These are phyloP conservation scores for Scaptomyza pallida DNA, from an alignment of 1,140 invertebrate species.

Conservation along the genomic window DNA sequence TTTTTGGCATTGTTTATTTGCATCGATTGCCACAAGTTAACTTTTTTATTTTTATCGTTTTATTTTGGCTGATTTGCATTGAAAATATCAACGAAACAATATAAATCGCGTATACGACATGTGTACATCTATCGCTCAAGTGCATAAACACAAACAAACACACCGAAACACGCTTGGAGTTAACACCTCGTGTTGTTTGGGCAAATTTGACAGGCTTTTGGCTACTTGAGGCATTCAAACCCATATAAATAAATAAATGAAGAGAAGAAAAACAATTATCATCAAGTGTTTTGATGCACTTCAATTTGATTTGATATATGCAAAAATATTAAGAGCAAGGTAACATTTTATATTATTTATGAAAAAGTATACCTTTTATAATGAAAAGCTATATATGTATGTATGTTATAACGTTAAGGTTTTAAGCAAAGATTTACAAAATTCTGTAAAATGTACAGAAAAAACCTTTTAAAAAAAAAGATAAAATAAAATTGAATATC, in stretches of 20 bases:
- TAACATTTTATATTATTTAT: not conserved
- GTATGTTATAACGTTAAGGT: no score
- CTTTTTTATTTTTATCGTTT: conserved; percentile 28
- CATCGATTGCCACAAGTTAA: conserved; percentile 36
- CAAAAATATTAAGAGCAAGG: not conserved
- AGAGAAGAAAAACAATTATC: no score
- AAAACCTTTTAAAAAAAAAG: no score
- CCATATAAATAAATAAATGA: no score
- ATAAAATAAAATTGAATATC: no score
- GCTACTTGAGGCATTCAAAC: not conserved
- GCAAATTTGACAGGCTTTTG: conserved; percentile 6
- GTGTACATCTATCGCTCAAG: conserved; percentile 1
- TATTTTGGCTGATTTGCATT: not conserved
- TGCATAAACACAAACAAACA: not conserved
- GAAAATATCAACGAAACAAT: not conserved
- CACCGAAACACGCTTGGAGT: no score
- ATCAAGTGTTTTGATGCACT: not conserved
- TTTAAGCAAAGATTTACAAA: no score
- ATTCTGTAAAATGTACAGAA: no score
- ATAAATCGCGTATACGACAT: conserved; percentile 9
- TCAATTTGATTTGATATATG: not conserved
- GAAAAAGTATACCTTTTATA: no score
- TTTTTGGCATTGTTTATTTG: conserved; percentile 47
- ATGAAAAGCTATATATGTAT: no score
- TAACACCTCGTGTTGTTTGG: no score